Evolutionary conservation across 2,113 vertebrate genomes (phyloP), one percentile per base, ranked within the genome.

Genomic region (Boleophthalmus pectinirostris): DNA sequence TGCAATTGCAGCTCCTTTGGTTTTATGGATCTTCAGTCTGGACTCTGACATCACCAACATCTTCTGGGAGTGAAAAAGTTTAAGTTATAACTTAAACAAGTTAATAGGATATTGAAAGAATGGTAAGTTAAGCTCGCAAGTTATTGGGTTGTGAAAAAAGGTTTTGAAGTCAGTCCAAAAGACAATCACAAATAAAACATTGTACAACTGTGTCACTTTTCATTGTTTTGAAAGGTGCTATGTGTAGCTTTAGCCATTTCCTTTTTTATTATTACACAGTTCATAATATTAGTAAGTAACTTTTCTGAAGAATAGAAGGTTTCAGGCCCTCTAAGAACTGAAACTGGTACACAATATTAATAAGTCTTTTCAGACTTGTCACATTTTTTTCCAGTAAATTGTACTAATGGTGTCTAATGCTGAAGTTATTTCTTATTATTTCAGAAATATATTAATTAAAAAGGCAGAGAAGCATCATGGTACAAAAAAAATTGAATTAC

Each of bases 11-110:
- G 84, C 85, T 0, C 94, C 94, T 0, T 69, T 94, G 0, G 74
- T 94, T 70, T 47, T 93, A 70, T 94, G 93, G 94, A 93, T 94
- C 83, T 94, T 93, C 85, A 94, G 94, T 76, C 89, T 93, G 88
- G 94, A 94, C 90, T 94, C 94, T 67, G 93, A 94, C 87, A 94
- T 94, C 81, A 93, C 92, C 77, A 94, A 94, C 78, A 94, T 94
- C 74, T 94, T 94, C 85, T 94, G 93, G 92, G 92, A 93, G 77
- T 94, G 83, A 89, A 12, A 9, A 21, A 6, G 18, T 21, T 43
- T 10, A 64, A 64, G 25, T 38, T 3, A 9, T 6, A n/a, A n/a
- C n/a, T n/a, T n/a, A n/a, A n/a, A n/a, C n/a, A n/a, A n/a, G n/a
- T n/a, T n/a, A n/a, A n/a, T n/a, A n/a, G n/a, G n/a, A n/a, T n/a